Base-by-base conservation (phyloP, 92 coral and sea anemone species). In the Galaxea fascicularis region DNA sequence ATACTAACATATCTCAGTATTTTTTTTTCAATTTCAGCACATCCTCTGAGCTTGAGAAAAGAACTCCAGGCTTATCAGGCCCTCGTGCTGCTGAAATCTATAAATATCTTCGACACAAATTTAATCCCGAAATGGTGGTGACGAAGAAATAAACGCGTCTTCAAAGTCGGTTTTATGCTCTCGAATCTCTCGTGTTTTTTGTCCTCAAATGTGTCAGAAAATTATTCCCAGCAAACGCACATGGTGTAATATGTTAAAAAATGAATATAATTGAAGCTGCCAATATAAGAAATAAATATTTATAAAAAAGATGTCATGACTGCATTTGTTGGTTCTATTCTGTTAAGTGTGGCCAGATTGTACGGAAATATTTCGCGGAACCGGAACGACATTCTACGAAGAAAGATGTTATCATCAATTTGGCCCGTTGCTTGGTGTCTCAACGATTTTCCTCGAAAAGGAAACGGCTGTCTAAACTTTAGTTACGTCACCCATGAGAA, bases 1-100 rank as follows among this genome's bases (percentile, higher is more conserved):
- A 35, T 35, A 35, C 41, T 35, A 35, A 35, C n/a, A 35, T 35
- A 35, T 35, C 1, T 60, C 20, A 59, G 4, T 22, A 16, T 15
- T 21, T 71, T 25, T n/a, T 53, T 85, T 52, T 35, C 25, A 68
- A 51, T 45, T 67, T 25, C 74, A 91, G 95, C 60, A 65, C 88
- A 35, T 65, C 95, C 0, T 77, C 65, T 1, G 92, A 88, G 27
- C 86, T 91, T 14, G 90, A 88, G 85, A 91, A 68, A 57, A 74
- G 83, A 65, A 79, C 88, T 16, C 78, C 86, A 25, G 80, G 90
- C n/a, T 29, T 91, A 28, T 79, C 84, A 41, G 58, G 47, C 15
- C 28, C 95, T 3, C 90, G 95, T 16, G 95, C 95, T 9, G 71
- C 82, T n/a, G 92, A 91, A 65, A 85, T 91, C 35, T 57, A 76